Base-by-base conservation (phyloP, 1,140 invertebrate genomes). In the Pectinophora gossypiella region DNA sequence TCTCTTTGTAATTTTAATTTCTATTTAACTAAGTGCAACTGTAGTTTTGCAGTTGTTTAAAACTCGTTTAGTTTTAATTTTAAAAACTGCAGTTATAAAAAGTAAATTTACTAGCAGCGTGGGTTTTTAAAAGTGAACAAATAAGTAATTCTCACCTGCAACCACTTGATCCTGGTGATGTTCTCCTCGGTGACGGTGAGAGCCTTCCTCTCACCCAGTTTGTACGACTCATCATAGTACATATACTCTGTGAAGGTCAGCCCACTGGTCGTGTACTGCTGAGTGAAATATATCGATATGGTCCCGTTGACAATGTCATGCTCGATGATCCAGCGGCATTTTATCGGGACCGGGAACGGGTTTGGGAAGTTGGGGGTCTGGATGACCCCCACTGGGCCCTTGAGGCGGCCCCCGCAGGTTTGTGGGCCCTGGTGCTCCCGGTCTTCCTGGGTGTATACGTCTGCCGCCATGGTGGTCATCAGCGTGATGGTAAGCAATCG, bases 281-380 rank as follows among this genome's bases (percentile, higher is more conserved):
- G 96, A 0, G 95, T 97, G 56, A 97, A 89, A 74, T 97, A 97
- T 19, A 97, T 89, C 27, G 95, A 91, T 63, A 97, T 95, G 3
- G 93, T 93, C 19, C 90, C 82, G 54, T 91, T 86, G 48, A 66
- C 59, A 1, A 93, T 91, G 22, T 91, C 91, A 4, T 94, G 93
- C 63, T 96, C 92, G 66, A 98, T 96, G 9, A 97, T 88, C 96
- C 96, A 98, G 50, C 92, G 90, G 74, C 95, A 96, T 52, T 91
- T 91, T 43, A 97, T 93, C 3, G 96, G 96, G 13, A 95, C 93
- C 5, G 89, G 77, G 76, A 96, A 97, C 1, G 91, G 88, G 20
- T 90, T 85, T 0, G 96, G 96, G 65, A 97, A 97, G 67, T 93
- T 92, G 0, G 95, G 95, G 1, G 95, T 97, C 22, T 93, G 90